Evolutionary conservation across 2,797 vertebrate species (phyloP).

Genomic region (Leptoclinus maculatus): DNA sequence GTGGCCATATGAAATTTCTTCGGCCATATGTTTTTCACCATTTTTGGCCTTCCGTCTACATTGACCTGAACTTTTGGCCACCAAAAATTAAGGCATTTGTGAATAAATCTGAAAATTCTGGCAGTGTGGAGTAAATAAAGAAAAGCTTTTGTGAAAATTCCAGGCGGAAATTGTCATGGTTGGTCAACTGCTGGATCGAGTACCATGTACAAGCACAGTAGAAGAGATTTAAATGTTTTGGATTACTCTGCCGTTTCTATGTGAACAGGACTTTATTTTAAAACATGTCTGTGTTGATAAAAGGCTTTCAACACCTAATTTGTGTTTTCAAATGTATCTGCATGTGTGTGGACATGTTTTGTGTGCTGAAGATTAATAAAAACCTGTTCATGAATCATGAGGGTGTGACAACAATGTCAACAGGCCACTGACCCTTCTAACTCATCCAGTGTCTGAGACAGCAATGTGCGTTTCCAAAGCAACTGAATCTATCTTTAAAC

Average conservation of each 20-base stretch:
- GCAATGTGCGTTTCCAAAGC: slow-evolving; percentile 63
- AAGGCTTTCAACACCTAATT: background rate
- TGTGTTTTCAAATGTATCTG: background rate
- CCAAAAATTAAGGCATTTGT: background rate
- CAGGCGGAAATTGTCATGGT: accelerated
- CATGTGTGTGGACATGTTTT: slow-evolving; percentile 22
- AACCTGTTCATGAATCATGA: slow-evolving; percentile 23
- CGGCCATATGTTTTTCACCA: background rate
- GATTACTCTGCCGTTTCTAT: background rate
- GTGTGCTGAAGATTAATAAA: slow-evolving; percentile 18
- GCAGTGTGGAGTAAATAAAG: background rate
- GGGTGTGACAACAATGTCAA: slow-evolving; percentile 28
- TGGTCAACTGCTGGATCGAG: background rate
- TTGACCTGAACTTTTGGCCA: background rate
- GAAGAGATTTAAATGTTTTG: background rate
- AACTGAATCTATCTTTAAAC: slow-evolving; percentile 30
- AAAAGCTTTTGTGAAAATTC: background rate
- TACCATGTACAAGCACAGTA: background rate
- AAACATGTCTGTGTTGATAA: background rate
- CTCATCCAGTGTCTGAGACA: slow-evolving; percentile 40
- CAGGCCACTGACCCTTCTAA: slow-evolving; percentile 18
- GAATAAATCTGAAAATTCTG: background rate
- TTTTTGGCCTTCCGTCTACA: background rate
- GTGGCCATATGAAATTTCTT: slow-evolving; percentile 1
- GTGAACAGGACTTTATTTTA: background rate